Base-by-base conservation (phyloP, 2,113 vertebrate genomes). In the Brachionichthys hirsutus region DNA sequence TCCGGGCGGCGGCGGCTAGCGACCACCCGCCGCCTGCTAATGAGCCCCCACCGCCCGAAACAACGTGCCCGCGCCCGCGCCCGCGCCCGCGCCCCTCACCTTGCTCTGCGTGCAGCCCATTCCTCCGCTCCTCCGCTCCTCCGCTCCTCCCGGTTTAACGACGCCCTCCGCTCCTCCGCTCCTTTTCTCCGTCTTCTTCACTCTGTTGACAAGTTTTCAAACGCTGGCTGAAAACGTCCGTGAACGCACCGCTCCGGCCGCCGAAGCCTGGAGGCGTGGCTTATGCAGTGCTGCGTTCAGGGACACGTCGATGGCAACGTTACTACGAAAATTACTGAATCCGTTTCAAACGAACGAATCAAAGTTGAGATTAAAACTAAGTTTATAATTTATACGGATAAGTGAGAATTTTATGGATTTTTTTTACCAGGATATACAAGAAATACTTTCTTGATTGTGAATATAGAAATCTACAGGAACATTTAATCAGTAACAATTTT, bases 41-140 rank as follows among this genome's bases (percentile, higher is more conserved):
- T 8, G 46, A 10, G 36, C 36, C 9, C 36, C 47, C 12, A 12
- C 12, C 47, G 19, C 6, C 1, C 20, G 0, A n/a, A 15, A n/a
- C n/a, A n/a, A n/a, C n/a, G n/a, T n/a, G n/a, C n/a, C n/a, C n/a
- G n/a, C n/a, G n/a, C n/a, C n/a, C n/a, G n/a, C n/a, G n/a, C n/a
- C n/a, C n/a, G n/a, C n/a, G n/a, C n/a, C n/a, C n/a, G n/a, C n/a
- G n/a, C n/a, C n/a, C n/a, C 85, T 84, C 61, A 85, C 81, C 79
- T 88, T 90, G 44, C 90, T 92, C 46, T 88, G 78, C 65, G 48
- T 60, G 82, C 89, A 90, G 67, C 90, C 90, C 90, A 91, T 91
- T 20, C 55, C 81, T 78, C 78, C 67, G 50, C 50, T 64, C 58
- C 64, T 36, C 41, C 44, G 52, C 60, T 78, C 50, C 11, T n/a